Evolutionary conservation across 2,888 invertebrate genomes (phyloP), one percentile per base, ranked within the genome.

Genomic region (Tridacna gigas): DNA sequence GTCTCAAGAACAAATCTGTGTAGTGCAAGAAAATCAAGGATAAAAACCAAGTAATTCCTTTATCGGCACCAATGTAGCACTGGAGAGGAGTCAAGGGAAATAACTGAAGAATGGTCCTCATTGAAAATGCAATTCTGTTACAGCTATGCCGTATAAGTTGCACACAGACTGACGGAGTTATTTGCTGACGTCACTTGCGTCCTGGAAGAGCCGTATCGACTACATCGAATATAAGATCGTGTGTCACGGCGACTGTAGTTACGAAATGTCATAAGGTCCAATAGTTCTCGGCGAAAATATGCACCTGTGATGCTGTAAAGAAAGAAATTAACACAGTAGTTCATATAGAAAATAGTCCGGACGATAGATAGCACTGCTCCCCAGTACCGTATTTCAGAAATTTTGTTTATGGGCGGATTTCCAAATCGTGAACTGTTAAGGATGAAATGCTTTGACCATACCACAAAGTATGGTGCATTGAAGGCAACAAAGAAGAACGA

Each of bases 261-360:
- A 5, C 63, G 61, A 45, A 90, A 88, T 25, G 87, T 82, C 47
- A 92, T 91, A 26, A 92, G 79, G 80, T 90, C 88, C 56, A 85
- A 90, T 47, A 94, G 84, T 80, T 92, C 92, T 28, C 90, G 89
- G 18, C 93, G 81, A 84, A 93, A 94, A 69, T 92, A 93, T 0
- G 93, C 92, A 0, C 94, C 94, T 0, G 93, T 93, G n/a, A 93
- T 85, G 82, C 91, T 91, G 84, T 94, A 93, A 26, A 94, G 88
- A 80, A 94, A 93, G 79, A 94, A 94, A 83, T 94, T 93, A 28
- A 93, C 89, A 61, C 92, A 92, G 76, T 93, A 94, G 83, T 93
- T 94, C 26, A 92, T 82, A 83, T 91, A 93, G 80, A 93, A 93
- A 28, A 93, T 91, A 3, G 91, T 91, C n/a, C 92, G 69, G 0